These are phyloP conservation scores for Poeciliopsis turneri DNA, from an alignment of 2,797 vertebrate species.

Conservation along the genomic window DNA sequence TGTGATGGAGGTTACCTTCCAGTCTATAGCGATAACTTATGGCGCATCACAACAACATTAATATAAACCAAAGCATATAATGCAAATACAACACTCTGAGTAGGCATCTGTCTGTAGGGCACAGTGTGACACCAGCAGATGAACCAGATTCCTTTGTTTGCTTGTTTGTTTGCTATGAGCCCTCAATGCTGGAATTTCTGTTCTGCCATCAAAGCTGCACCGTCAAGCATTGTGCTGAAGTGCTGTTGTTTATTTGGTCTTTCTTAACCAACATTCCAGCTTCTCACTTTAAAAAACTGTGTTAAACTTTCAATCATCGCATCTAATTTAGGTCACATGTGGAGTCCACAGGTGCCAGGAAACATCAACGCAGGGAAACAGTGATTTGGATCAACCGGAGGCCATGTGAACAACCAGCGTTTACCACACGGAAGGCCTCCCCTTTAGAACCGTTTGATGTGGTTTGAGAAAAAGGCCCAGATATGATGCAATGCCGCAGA, in stretches of 20 bases:
- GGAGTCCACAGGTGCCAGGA: constrained; percentile 42
- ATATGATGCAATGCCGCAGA: constrained; percentile 76
- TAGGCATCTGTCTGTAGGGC: neutral
- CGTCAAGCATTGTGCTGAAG: neutral
- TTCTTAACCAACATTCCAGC: constrained; percentile 1
- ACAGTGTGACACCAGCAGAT: neutral
- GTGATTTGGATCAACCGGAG: constrained; percentile 37
- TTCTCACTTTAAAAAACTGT: constrained; percentile 8
- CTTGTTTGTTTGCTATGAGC: constrained; percentile 8
- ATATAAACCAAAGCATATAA: neutral
- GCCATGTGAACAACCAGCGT: constrained; percentile 39
- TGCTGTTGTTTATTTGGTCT: constrained; percentile 3
- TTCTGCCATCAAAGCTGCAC: neutral
- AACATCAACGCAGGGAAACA: constrained; percentile 21
- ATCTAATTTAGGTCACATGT: constrained; percentile 18
- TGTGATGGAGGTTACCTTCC: neutral
- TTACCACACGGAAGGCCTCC: constrained; percentile 52
- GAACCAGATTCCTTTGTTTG: neutral
- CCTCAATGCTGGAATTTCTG: neutral
- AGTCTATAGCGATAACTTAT: neutral
- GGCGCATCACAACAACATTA: neutral
- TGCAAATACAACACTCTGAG: neutral
- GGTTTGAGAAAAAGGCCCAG: constrained; percentile 60
- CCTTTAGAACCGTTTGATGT: constrained; percentile 61
- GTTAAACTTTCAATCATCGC: constrained; percentile 8